A percentile compares a stretch with the other conserved stretches of the same genome.
Conservation (phyloP, 2,888 invertebrate species). For the Acanthosepion pharaonis region DNA sequence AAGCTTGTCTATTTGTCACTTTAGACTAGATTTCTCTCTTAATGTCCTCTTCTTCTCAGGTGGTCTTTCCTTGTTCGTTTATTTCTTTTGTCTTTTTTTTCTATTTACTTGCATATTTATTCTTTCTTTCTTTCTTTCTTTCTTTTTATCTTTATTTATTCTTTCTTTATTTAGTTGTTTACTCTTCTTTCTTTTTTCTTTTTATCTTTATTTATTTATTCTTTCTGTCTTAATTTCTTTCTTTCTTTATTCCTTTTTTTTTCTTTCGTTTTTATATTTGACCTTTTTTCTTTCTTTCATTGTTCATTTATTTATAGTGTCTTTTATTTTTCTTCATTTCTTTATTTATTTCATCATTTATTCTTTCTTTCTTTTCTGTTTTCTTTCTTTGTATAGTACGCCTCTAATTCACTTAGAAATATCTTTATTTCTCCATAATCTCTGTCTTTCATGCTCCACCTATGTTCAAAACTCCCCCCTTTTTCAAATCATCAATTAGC, state of each 20-base stretch:
- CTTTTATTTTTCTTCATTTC: background rate
- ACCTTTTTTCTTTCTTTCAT: background rate
- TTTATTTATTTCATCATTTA: background rate
- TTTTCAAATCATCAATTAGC: too few relatives aligned
- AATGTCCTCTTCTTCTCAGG: background rate
- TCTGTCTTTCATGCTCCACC: background rate
- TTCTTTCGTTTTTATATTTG: too few relatives aligned
- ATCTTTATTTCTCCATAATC: background rate
- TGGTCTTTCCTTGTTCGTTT: background rate
- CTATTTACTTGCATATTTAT: background rate
- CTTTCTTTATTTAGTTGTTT: too few relatives aligned
- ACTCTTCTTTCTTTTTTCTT: too few relatives aligned
- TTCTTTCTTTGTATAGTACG: background rate
- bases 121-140: too few relatives aligned
- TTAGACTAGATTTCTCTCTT: background rate
- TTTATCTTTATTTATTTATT: too few relatives aligned
- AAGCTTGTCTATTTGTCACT: too few relatives aligned
- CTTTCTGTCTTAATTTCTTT: too few relatives aligned
- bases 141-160: background rate
- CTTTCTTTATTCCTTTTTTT: background rate
- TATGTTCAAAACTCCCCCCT: background rate
- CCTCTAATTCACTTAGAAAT: background rate
- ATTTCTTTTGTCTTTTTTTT: background rate
- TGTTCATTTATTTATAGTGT: background rate
- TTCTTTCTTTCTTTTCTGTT: background rate